These are phyloP conservation scores for Anser cygnoides DNA, from an alignment of 2,113 vertebrate genomes.

Conservation along the genomic window DNA sequence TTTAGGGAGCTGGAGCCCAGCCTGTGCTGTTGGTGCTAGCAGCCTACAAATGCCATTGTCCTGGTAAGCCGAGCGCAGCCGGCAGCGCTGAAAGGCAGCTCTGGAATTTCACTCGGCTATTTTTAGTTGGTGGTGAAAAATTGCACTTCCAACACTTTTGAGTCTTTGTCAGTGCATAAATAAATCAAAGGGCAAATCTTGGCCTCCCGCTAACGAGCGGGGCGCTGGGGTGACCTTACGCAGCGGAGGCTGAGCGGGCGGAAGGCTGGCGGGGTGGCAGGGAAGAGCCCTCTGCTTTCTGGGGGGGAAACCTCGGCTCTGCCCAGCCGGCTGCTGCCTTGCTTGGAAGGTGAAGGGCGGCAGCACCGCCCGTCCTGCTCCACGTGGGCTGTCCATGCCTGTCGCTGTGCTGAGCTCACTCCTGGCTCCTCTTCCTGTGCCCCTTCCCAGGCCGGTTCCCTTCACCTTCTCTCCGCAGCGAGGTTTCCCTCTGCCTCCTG, in stretches of 20 bases:
- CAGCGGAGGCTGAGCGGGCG: neutral
- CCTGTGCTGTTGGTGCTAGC: neutral
- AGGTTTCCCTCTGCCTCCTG: neutral
- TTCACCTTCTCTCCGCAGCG: neutral
- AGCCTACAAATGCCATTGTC: conserved; percentile 51
- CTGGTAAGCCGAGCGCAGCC: neutral
- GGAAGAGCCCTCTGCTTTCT: neutral
- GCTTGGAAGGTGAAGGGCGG: neutral
- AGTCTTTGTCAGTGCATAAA: neutral
- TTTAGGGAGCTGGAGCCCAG: neutral
- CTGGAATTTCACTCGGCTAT: conserved; percentile 32
- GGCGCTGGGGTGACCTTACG: neutral
- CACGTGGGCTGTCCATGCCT: rapidly evolving
- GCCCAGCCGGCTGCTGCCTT: rapidly evolving
- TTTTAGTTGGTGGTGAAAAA: conserved; percentile 34
- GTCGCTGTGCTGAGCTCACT: neutral
- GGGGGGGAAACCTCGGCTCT: neutral
- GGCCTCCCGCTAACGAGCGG: rapidly evolving
- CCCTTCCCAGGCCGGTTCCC: neutral
- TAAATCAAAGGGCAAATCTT: neutral
- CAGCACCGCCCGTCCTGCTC: rapidly evolving
- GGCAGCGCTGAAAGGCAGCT: neutral
- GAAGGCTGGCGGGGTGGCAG: rapidly evolving
- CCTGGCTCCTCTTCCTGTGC: neutral
- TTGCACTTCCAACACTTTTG: conserved; percentile 11